Evolutionary conservation across 2,113 vertebrate species (phyloP).

Genomic region (Pseudorectes ferrugineus): DNA sequence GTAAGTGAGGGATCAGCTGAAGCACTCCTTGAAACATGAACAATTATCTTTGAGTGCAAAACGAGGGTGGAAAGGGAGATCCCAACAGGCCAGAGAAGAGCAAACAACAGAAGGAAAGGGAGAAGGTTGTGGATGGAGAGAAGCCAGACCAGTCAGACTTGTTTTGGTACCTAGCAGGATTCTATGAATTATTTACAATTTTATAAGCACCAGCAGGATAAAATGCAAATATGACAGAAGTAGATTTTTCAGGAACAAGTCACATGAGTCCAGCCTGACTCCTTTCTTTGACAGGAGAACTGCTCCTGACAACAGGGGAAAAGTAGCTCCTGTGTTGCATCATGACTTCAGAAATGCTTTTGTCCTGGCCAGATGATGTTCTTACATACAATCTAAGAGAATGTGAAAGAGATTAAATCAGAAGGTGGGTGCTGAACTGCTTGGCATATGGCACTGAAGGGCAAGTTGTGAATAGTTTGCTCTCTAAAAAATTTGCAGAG

Average conservation of each 20-base stretch:
- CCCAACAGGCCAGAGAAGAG: neutral
- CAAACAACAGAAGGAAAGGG: neutral
- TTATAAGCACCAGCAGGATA: neutral
- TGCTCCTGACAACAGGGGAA: fast-evolving
- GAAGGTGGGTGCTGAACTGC: neutral
- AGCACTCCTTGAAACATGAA: neutral
- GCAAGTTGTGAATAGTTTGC: neutral
- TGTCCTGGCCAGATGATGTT: neutral
- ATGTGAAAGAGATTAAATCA: neutral
- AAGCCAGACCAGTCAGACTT: neutral
- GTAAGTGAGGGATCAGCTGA: neutral
- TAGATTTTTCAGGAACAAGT: neutral
- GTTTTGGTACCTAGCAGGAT: neutral
- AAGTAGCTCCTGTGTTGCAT: neutral
- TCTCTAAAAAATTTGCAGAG: neutral
- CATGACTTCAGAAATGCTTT: neutral
- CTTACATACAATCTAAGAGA: neutral
- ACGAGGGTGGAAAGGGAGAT: neutral
- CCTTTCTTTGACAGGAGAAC: neutral
- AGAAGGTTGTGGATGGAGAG: neutral
- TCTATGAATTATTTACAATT: neutral
- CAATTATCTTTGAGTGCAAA: neutral
- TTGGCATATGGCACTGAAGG: neutral
- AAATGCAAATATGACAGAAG: neutral
- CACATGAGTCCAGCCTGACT: neutral